These are phyloP conservation scores for Eudemis profundana DNA, from an alignment of 2,888 invertebrate species.

Conservation along the genomic window DNA sequence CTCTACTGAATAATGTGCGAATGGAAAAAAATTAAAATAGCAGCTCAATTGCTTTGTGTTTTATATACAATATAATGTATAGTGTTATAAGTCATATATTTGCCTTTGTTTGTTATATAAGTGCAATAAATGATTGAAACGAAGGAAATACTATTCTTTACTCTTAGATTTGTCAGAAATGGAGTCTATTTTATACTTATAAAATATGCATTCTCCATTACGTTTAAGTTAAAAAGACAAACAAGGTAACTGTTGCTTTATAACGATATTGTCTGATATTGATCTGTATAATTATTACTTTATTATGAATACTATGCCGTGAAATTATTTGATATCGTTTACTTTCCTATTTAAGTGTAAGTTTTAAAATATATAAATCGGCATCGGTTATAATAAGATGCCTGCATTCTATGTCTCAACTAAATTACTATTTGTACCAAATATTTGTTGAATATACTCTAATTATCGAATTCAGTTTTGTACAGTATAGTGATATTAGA, in stretches of 20 bases:
- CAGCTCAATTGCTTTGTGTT: conserved; percentile 17
- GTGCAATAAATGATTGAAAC: conserved; percentile 15
- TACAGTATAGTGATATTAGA: conserved; percentile 83
- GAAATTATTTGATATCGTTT: background rate
- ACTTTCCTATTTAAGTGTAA: background rate
- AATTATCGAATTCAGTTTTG: conserved; percentile 56
- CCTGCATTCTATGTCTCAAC: background rate
- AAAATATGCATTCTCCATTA: background rate
- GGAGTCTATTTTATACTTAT: conserved; percentile 6
- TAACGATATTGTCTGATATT: too few relatives aligned
- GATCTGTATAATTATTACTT: background rate
- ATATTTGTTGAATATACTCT: conserved; percentile 57
- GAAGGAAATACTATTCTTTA: background rate
- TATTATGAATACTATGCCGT: background rate
- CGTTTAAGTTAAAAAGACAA: background rate
- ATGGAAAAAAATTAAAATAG: background rate
- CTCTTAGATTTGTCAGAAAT: background rate
- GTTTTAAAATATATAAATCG: conserved; percentile 1
- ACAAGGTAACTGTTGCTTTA: too few relatives aligned
- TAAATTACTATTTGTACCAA: conserved; percentile 49
- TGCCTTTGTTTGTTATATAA: conserved; percentile 19
- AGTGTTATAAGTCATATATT: background rate
- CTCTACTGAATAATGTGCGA: background rate
- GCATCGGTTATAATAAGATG: background rate
- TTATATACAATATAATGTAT: conserved; percentile 11